phyloP scores from a whole-genome alignment of 2,797 vertebrate species.

The Anniella stebbinsi region DNA sequence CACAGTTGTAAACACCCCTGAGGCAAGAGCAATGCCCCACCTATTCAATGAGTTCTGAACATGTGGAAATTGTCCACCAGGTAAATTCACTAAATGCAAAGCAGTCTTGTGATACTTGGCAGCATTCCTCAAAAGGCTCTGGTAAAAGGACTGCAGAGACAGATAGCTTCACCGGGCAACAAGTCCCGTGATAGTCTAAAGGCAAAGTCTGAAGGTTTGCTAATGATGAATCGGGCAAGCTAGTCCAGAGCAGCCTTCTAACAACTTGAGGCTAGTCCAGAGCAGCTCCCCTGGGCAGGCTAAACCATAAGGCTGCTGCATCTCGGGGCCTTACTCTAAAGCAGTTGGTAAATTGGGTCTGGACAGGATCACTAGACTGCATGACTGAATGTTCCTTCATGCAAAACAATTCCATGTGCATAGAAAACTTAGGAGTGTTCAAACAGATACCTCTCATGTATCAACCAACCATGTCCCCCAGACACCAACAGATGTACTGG shows the following conservation, averaged over 20 bases:
- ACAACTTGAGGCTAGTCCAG: background rate
- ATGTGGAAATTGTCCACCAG: background rate
- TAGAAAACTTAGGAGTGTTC: too few species aligned
- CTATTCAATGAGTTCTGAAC: background rate
- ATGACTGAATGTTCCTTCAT: background rate
- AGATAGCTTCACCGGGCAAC: background rate
- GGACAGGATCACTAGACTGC: background rate
- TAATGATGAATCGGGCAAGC: background rate
- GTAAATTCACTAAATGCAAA: constrained; percentile 1
- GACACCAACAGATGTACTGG: background rate
- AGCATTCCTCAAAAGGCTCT: background rate
- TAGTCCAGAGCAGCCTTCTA: background rate
- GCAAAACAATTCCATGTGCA: background rate
- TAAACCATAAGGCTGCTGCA: background rate
- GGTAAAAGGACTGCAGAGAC: background rate
- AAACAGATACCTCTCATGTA: too few species aligned
- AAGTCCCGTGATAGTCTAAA: background rate
- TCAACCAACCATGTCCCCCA: too few species aligned
- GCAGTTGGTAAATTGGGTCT: background rate
- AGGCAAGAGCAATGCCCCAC: background rate
- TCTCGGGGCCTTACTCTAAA: background rate
- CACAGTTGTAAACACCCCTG: fast-evolving
- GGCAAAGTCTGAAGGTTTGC: background rate
- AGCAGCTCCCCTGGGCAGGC: too few species aligned
- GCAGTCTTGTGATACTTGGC: background rate